Base-by-base conservation (phyloP, 2,888 invertebrate species). In the Litoditis marina region DNA sequence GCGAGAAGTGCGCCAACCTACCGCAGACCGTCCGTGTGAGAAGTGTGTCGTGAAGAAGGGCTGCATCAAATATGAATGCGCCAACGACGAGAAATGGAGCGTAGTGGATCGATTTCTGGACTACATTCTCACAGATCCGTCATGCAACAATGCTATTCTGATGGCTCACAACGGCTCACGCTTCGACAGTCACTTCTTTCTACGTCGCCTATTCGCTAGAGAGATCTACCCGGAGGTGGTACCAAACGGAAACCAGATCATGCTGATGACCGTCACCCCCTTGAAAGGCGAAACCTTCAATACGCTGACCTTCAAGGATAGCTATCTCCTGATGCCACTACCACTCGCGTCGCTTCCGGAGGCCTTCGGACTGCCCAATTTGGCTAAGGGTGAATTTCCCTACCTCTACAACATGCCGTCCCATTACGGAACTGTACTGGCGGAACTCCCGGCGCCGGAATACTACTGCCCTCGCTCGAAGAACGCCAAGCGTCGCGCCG, bases 161-260 rank as follows among this genome's bases (percentile, higher is more conserved):
- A 49, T 49, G 11, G 49, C 49, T 11, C 49, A 49, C 22, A 49
- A 49, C n/a, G 49, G 49, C 16, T 49, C 49, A 11, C 13, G 49
- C 8, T 49, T 49, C 49, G 49, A 49, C 22, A 22, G 11, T 11
- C 49, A 49, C 22, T 49, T 49, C n/a, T 22, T 49, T 13, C 11
- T 49, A 19, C 8, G 22, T 16, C 16, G 49, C 8, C 11, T 49
- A 22, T 11, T 49, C 16, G 49, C 16, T 11, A 49, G n/a, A 22
- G 16, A 22, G 16, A 22, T 49, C 22, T 49, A 49, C n/a, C 49
- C 49, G 11, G 49, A 49, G n/a, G n/a, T 49, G 22, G n/a, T 49
- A 11, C 16, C 11, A 22, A 49, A 49, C n/a, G 49, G 49, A 11
- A 49, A 13, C 13, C 16, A 49, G 11, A 13, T 49, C 8, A 22